Evolutionary conservation across 2,888 invertebrate species (phyloP), one percentile per base, ranked within the genome.

Genomic region (Drosophila barbarae): DNA sequence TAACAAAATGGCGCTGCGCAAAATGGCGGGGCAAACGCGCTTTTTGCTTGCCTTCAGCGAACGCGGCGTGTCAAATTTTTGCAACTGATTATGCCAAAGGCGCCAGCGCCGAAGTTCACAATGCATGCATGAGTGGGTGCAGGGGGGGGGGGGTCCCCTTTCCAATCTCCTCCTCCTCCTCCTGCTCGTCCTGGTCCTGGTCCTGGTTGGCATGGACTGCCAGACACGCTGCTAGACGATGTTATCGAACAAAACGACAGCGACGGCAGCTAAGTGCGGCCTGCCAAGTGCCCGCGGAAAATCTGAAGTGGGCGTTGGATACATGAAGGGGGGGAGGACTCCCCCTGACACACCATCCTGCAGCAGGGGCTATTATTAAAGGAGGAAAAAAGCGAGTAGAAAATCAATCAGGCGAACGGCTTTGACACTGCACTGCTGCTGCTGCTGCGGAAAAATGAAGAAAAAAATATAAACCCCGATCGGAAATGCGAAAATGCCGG

Each of bases 221-320:
- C 79, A 84, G 79, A 84, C 82, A 55, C 79, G 79, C 77, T 76
- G 77, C 84, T 79, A 82, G 81, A 82, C 81, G 82, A 77, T 79
- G 73, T 71, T 81, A 84, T 84, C 84, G 73, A 81, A 73, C 84
- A 83, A 72, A 83, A 73, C 71, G 69, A 64, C 67, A 73, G 56
- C 66, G 65, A 67, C 59, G 58, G 59, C 58, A 60, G 59, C 69
- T 69, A 50, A 64, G 64, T 69, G 73, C 68, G 74, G 72, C 64
- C 78, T 70, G 76, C 71, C 77, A 68, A 70, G 65, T 78, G 79
- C 71, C 78, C 65, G 58, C 54, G 63, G 65, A 47, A 51, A 34
- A 50, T 30, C 69, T 44, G 42, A 63, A 66, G 72, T 69, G 69
- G 75, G 68, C 60, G 55, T 50, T 56, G 53, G 34, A 13, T 46